Percentiles rank a stretch among this genome's conserved stretches.
phyloP scores from a whole-genome alignment of 2,113 vertebrate genomes.

The Nestor notabilis region DNA sequence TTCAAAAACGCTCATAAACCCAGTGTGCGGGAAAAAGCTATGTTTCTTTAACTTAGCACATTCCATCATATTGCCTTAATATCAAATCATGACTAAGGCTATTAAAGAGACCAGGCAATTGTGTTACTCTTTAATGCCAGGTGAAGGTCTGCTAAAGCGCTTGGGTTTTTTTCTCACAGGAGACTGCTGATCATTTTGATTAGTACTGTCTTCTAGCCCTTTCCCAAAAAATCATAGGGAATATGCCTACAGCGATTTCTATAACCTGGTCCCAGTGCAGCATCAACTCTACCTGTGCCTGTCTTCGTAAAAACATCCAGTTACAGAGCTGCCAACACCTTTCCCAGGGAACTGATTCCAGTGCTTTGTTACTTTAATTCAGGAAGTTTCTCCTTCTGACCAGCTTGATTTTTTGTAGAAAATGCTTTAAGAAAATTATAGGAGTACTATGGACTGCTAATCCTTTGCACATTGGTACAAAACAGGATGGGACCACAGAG shows the following conservation, averaged over 20 bases:
- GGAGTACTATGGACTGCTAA: not conserved
- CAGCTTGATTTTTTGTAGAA: not conserved
- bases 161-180: not conserved
- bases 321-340: not conserved
- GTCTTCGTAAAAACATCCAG: not conserved
- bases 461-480: not conserved
- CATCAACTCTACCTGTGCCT: not conserved
- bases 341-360: not conserved
- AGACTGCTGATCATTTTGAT: not conserved
- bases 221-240: not conserved
- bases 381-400: not conserved
- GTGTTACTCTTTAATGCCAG: not conserved
- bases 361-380: not conserved
- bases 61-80: not conserved
- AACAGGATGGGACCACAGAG: not conserved
- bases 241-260: not conserved
- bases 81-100: not conserved
- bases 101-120: not conserved
- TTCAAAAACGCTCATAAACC: constrained; percentile 36
- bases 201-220: not conserved
- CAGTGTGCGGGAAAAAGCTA: not conserved
- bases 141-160: not conserved
- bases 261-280: not conserved
- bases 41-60: not conserved
- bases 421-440: not conserved